Percentiles rank a stretch among this genome's conserved stretches.
phyloP scores from a whole-genome alignment of 2,797 vertebrate species.

The Apodemus agrarius region DNA sequence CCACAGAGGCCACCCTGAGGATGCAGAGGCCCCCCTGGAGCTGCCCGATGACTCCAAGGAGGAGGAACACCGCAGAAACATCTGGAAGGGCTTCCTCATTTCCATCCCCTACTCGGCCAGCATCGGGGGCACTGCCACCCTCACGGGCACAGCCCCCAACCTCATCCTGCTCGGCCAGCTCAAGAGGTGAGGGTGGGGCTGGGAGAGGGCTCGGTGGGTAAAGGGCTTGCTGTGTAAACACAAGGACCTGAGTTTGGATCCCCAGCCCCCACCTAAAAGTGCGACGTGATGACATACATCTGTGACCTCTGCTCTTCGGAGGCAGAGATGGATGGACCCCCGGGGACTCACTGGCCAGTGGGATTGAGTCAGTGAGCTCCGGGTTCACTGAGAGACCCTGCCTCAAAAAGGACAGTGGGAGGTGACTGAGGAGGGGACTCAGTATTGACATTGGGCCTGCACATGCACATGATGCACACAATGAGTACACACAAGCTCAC shows the following conservation, averaged over 20 bases:
- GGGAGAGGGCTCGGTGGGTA: background rate
- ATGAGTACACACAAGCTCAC: background rate
- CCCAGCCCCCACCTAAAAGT: background rate
- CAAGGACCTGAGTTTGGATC: background rate
- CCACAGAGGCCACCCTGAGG: conserved; percentile 89
- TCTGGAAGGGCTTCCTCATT: conserved; percentile 99
- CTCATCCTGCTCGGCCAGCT: conserved; percentile 97
- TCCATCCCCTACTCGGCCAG: conserved; percentile 97
- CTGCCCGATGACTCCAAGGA: conserved; percentile 89
- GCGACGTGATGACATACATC: background rate
- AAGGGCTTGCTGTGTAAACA: background rate
- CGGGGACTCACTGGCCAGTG: background rate
- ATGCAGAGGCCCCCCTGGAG: conserved; percentile 82
- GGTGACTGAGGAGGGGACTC: background rate
- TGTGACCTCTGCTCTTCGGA: background rate
- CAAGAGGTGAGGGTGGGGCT: conserved; percentile 90
- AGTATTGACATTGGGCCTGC: background rate
- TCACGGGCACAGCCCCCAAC: conserved; percentile 97
- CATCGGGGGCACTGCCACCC: conserved; percentile 96
- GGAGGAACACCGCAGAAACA: conserved; percentile 91
- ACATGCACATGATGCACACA: background rate
- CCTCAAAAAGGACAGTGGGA: background rate
- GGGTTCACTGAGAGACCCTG: background rate
- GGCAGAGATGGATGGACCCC: background rate
- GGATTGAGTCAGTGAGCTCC: background rate